Percentiles rank a stretch among this genome's conserved stretches.
Evolutionary conservation across 1,140 invertebrate genomes (phyloP).

Genomic region (Zaprionus ornatus): DNA sequence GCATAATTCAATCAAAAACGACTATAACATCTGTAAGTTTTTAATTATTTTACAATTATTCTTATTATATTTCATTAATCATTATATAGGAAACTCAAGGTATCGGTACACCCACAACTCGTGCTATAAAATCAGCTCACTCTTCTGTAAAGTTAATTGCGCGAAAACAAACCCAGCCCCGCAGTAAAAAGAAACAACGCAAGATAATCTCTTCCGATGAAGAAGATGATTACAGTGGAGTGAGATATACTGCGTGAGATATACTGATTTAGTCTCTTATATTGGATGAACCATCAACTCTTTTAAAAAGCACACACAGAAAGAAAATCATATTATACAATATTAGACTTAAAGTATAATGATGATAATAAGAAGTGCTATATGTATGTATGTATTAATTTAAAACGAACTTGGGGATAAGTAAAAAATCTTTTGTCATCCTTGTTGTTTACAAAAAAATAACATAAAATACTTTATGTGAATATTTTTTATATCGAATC

Average conservation of each 20-base stretch:
- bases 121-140: constrained; percentile 38
- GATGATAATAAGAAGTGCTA: constrained; percentile 46
- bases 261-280: constrained; percentile 10
- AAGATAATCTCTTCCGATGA: constrained; percentile 73
- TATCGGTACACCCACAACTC: constrained; percentile 35
- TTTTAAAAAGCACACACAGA: constrained; percentile 14
- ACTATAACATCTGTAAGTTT: constrained; percentile 32
- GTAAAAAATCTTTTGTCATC: constrained; percentile 33
- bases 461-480: constrained; percentile 34
- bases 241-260: constrained; percentile 65
- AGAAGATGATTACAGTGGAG: constrained; percentile 69
- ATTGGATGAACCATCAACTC: constrained; percentile 30
- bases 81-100: constrained; percentile 41
- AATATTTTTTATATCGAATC: constrained; percentile 45
- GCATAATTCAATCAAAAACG: constrained; percentile 28
- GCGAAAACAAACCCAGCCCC: constrained; percentile 51
- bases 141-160: constrained; percentile 38
- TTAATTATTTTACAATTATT: neutral
- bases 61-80: neutral
- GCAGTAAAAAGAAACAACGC: constrained; percentile 63
- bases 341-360: constrained; percentile 43
- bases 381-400: constrained; percentile 47
- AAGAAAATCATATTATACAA: constrained; percentile 22
- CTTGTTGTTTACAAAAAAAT: constrained; percentile 27
- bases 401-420: constrained; percentile 13